These are phyloP conservation scores for Chaetodon trifascialis DNA, from an alignment of 2,113 vertebrate genomes.

Conservation along the genomic window DNA sequence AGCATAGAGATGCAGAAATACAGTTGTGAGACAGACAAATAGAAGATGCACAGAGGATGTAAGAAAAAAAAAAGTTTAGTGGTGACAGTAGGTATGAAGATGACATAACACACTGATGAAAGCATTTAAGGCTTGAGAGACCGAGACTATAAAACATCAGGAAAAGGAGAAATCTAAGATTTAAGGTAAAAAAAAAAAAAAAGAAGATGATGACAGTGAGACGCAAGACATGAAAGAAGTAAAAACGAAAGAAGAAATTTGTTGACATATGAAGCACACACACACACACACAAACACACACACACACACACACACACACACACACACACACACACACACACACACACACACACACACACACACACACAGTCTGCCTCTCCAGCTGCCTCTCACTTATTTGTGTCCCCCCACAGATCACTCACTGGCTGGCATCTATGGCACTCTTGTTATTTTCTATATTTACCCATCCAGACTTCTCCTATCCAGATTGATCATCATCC, in stretches of 20 bases:
- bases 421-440: conserved; percentile 71
- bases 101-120: conserved; percentile 1
- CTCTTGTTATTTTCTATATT: conserved; percentile 82
- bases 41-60: neutral
- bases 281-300: conserved; percentile 33
- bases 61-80: neutral
- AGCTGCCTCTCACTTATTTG: conserved; percentile 78
- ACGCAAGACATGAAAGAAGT: conserved; percentile 37
- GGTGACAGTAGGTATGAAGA: neutral
- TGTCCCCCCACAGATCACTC: conserved; percentile 59
- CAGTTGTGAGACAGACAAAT: neutral
- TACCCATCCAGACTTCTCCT: conserved; percentile 62
- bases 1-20: conserved; percentile 14
- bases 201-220: conserved; percentile 38
- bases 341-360: conserved; percentile 20
- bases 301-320: conserved; percentile 34
- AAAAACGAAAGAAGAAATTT: conserved; percentile 3
- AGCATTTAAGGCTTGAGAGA: conserved; percentile 20
- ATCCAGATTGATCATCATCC: conserved; percentile 71
- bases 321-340: conserved; percentile 11
- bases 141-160: conserved; percentile 11
- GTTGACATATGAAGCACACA: conserved; percentile 16
- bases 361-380: conserved; percentile 49
- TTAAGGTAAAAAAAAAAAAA: conserved; percentile 27
- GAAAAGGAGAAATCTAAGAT: conserved; percentile 6